A percentile compares a stretch with the other conserved stretches of the same genome.
These are phyloP conservation scores for Diorhabda carinulata DNA, from an alignment of 1,140 invertebrate genomes.

Conservation along the genomic window DNA sequence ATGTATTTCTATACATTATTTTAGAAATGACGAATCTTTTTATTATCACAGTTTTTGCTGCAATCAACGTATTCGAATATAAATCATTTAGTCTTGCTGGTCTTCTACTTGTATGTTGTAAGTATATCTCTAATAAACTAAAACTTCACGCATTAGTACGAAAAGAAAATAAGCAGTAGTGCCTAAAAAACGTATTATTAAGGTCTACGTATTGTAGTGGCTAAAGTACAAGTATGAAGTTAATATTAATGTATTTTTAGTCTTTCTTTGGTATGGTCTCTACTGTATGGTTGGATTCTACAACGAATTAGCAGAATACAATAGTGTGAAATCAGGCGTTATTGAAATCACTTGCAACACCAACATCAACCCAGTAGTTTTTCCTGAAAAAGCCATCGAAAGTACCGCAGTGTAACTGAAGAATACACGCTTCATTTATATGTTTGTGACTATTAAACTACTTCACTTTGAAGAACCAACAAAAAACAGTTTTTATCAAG, in stretches of 20 bases:
- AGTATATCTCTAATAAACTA: neutral
- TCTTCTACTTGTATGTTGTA: slow-evolving; percentile 14
- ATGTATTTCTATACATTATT: slow-evolving; percentile 27
- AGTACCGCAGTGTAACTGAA: slow-evolving; percentile 15
- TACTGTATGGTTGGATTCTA: slow-evolving; percentile 27
- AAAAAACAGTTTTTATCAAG: too few relatives aligned
- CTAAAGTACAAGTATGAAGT: neutral
- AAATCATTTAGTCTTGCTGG: slow-evolving; percentile 15
- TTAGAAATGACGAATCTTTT: slow-evolving; percentile 25
- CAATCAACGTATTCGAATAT: slow-evolving; percentile 25
- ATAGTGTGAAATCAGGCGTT: slow-evolving; percentile 27
- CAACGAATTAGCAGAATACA: slow-evolving; percentile 28
- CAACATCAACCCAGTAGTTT: slow-evolving; percentile 16
- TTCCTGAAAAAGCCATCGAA: slow-evolving; percentile 19
- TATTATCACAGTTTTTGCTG: slow-evolving; percentile 26
- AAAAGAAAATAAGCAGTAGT: too few relatives aligned
- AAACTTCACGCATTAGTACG: neutral
- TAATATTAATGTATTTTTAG: slow-evolving; percentile 19
- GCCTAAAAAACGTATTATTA: too few relatives aligned
- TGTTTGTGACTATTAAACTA: too few relatives aligned
- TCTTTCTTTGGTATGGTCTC: slow-evolving; percentile 26
- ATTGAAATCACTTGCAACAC: slow-evolving; percentile 28
- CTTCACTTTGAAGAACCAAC: too few relatives aligned
- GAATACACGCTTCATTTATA: too few relatives aligned
- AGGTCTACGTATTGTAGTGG: too few relatives aligned